Conservation (phyloP, 2,797 vertebrate species). For the Enoplosus armatus region DNA sequence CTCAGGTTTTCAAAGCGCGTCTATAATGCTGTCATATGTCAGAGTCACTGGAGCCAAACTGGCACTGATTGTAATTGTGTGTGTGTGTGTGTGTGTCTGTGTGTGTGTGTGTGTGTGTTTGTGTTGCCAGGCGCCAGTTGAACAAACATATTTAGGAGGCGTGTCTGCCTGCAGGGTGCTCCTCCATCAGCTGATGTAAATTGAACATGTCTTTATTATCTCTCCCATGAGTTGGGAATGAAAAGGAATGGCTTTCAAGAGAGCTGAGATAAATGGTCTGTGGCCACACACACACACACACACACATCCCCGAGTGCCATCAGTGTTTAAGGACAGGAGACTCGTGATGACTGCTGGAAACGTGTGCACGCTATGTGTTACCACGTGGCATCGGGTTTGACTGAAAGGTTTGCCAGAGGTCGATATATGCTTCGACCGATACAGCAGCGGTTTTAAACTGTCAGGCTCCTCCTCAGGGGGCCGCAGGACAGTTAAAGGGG, state of each 20-base stretch:
- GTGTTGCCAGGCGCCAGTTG: slow-evolving; percentile 1
- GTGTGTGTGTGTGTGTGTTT: slow-evolving; percentile 6
- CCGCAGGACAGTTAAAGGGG: too few relatives aligned
- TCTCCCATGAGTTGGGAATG: slow-evolving; percentile 62
- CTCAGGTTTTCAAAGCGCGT: slow-evolving; percentile 31
- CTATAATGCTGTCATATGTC: slow-evolving; percentile 41
- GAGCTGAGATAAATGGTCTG: slow-evolving; percentile 63
- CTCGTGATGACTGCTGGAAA: neutral
- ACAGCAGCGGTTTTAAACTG: too few relatives aligned
- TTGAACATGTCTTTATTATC: slow-evolving; percentile 73
- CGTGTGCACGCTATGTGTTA: neutral
- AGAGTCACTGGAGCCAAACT: slow-evolving; percentile 37
- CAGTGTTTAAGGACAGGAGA: neutral
- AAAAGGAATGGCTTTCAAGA: slow-evolving; percentile 68
- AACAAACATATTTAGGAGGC: slow-evolving; percentile 54
- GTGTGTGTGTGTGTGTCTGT: slow-evolving; percentile 1
- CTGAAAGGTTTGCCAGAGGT: too few relatives aligned
- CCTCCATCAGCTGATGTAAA: slow-evolving; percentile 70
- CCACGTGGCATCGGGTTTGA: too few relatives aligned
- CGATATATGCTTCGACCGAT: too few relatives aligned
- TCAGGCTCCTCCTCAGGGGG: too few relatives aligned
- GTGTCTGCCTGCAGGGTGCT: slow-evolving; percentile 59
- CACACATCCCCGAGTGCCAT: neutral
- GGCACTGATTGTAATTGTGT: slow-evolving; percentile 18
- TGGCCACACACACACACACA: slow-evolving; percentile 35